A percentile compares a stretch with the other conserved stretches of the same genome.
Evolutionary conservation across 2,113 vertebrate species (phyloP).

Genomic region (Nycticorax nycticorax): DNA sequence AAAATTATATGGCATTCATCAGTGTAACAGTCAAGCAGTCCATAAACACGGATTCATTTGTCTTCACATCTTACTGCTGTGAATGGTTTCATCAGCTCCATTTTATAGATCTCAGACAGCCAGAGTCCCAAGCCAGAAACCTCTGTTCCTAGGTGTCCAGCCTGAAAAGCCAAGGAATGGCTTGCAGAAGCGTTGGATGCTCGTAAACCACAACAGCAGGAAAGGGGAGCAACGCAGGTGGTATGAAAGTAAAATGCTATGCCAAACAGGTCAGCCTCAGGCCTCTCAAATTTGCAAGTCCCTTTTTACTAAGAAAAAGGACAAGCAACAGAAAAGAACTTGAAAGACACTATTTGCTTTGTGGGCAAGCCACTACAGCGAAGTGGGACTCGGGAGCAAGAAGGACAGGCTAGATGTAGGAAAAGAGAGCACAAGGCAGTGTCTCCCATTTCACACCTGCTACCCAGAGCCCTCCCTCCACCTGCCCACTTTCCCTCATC

Average conservation of each 20-base stretch:
- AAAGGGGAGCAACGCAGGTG: not conserved
- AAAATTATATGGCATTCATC: not conserved
- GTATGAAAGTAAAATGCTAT: not conserved
- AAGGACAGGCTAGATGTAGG: not conserved
- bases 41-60: not conserved
- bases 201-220: not conserved
- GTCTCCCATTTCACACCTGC: not conserved
- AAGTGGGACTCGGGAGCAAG: not conserved
- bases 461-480: not conserved
- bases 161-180: not conserved
- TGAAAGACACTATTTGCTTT: not conserved
- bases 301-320: not conserved
- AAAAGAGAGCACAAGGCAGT: not conserved
- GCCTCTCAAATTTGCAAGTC: not conserved
- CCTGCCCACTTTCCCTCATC: not conserved
- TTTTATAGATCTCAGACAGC: not conserved
- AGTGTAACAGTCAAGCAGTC: not conserved
- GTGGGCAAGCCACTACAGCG: not conserved
- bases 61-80: not conserved
- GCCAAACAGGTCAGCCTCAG: not conserved
- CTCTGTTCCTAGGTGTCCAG: not conserved
- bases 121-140: not conserved
- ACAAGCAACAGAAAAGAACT: not conserved
- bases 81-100: not conserved
- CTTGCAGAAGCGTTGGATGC: not conserved